phyloP scores from a whole-genome alignment of 1,140 invertebrate genomes.

The Lucilia cuprina region DNA sequence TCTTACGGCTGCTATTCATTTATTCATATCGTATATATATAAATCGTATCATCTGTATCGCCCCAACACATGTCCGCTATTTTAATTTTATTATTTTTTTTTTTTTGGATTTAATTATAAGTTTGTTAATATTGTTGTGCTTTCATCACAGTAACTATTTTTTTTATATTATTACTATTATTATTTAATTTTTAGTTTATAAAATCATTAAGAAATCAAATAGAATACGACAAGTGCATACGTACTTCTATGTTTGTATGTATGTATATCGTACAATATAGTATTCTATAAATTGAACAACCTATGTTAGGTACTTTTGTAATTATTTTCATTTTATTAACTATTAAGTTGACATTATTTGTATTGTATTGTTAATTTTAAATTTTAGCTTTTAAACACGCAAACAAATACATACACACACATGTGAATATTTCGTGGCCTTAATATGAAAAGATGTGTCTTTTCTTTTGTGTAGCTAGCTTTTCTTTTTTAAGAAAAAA shows the following conservation, averaged over 20 bases:
- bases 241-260: neutral
- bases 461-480: too few relatives aligned
- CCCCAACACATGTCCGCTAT: too few relatives aligned
- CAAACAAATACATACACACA: slow-evolving; percentile 4
- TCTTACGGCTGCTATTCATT: too few relatives aligned
- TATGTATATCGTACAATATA: neutral
- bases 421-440: neutral
- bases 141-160: slow-evolving; percentile 22
- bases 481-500: too few relatives aligned
- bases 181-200: slow-evolving; percentile 25
- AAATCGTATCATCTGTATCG: too few relatives aligned
- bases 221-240: neutral
- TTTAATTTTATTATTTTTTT: neutral
- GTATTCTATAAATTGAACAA: neutral
- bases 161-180: slow-evolving; percentile 12
- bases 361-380: neutral
- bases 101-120: neutral
- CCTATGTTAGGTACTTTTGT: slow-evolving; percentile 13
- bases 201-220: neutral
- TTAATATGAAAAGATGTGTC: neutral
- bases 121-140: slow-evolving; percentile 14
- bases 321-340: neutral
- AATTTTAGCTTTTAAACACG: neutral
- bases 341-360: neutral
- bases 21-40: too few relatives aligned